phyloP scores from a whole-genome alignment of 2,888 invertebrate species.

The Drosophila testacea region DNA sequence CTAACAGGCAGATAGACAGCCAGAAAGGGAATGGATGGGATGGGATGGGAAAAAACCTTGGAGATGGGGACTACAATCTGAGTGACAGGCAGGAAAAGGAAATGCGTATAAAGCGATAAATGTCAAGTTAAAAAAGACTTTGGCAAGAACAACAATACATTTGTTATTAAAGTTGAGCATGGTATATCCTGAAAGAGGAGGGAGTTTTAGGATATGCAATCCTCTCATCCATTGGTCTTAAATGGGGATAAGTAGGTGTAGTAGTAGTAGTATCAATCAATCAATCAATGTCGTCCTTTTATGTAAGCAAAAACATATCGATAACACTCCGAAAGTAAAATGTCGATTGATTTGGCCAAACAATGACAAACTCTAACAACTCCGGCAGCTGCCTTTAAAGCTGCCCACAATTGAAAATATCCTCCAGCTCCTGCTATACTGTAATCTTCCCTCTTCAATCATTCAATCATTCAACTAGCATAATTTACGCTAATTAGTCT shows the following conservation, averaged over 20 bases:
- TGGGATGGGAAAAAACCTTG: neutral
- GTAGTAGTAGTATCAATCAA: constrained; percentile 49
- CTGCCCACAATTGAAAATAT: constrained; percentile 35
- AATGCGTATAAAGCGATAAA: constrained; percentile 77
- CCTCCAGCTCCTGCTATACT: neutral
- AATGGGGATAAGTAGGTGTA: constrained; percentile 11
- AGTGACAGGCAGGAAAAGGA: constrained; percentile 28
- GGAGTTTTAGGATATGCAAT: constrained; percentile 10
- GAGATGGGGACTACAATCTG: neutral
- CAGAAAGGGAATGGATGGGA: neutral
- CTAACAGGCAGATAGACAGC: constrained; percentile 23
- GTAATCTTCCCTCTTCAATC: neutral
- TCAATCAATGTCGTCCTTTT: constrained; percentile 46
- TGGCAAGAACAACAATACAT: constrained; percentile 5
- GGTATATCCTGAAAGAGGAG: neutral
- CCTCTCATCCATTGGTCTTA: constrained; percentile 16
- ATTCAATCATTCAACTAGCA: constrained; percentile 41
- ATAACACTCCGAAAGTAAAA: constrained; percentile 55
- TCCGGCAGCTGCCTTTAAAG: constrained; percentile 11
- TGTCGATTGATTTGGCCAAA: constrained; percentile 39
- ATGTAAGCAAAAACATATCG: constrained; percentile 49
- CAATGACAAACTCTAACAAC: constrained; percentile 19
- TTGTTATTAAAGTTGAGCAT: constrained; percentile 17
- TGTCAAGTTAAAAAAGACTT: constrained; percentile 71
- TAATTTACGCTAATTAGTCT: constrained; percentile 68